Percentiles rank a stretch among this genome's conserved stretches.
Conservation (phyloP, 1,140 invertebrate genomes). For the Temnothorax curvispinosus region DNA sequence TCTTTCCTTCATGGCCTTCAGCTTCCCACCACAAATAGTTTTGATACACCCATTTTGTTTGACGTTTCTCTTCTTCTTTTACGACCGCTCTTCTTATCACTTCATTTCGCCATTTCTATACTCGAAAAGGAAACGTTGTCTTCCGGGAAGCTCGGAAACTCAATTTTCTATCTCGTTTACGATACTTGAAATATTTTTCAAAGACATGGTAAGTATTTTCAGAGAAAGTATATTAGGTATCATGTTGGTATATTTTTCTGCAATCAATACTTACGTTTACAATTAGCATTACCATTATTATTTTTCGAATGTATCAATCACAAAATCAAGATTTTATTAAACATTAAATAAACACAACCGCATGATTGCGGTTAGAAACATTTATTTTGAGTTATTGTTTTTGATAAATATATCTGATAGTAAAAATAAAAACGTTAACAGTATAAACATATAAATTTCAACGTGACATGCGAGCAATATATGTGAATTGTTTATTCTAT, state of each 20-base stretch:
- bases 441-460: background rate
- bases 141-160: constrained; percentile 37
- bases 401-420: background rate
- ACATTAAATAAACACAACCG: background rate
- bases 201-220: constrained; percentile 23
- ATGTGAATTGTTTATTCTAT: background rate
- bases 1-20: constrained; percentile 42
- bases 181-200: constrained; percentile 51
- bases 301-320: constrained; percentile 16
- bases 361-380: background rate
- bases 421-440: background rate
- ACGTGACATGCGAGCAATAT: background rate
- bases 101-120: constrained; percentile 44
- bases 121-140: constrained; percentile 31
- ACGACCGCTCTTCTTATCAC: constrained; percentile 27
- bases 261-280: background rate
- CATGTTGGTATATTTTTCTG: background rate
- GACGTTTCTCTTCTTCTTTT: constrained; percentile 30
- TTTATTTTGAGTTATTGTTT: background rate
- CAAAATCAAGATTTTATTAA: background rate
- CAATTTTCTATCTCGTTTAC: constrained; percentile 58
- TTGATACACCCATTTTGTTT: constrained; percentile 51
- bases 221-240: constrained; percentile 4
- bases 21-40: constrained; percentile 50
- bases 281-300: background rate